phyloP scores from a whole-genome alignment of 2,113 vertebrate genomes.

The Hemibagrus wyckioides region DNA sequence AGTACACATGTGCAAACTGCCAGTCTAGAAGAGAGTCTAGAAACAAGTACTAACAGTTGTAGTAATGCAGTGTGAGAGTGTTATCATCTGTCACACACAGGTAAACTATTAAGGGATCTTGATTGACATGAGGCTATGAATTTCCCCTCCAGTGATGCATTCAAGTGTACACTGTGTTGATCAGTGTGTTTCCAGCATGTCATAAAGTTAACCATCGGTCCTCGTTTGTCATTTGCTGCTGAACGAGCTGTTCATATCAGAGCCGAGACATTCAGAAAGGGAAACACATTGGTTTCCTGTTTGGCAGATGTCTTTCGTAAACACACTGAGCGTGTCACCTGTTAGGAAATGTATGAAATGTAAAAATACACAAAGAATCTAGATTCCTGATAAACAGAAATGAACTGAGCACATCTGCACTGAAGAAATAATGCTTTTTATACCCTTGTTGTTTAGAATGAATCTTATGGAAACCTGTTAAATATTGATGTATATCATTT shows the following conservation, averaged over 20 bases:
- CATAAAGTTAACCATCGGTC: conserved; percentile 2
- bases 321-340: conserved; percentile 24
- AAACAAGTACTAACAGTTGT: too few relatives aligned
- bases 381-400: not conserved
- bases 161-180: not conserved
- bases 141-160: not conserved
- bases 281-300: conserved; percentile 58
- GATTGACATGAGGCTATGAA: not conserved
- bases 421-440: not conserved
- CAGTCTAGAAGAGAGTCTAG: too few relatives aligned
- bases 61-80: too few relatives aligned
- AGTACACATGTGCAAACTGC: too few relatives aligned
- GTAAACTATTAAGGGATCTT: not conserved
- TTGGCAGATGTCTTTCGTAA: conserved; percentile 11
- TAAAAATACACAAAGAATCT: not conserved
- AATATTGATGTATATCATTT: not conserved
- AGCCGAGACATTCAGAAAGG: conserved; percentile 17
- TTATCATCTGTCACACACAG: too few relatives aligned
- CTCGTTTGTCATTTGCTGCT: conserved; percentile 34
- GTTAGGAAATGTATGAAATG: not conserved
- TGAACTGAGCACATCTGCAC: not conserved
- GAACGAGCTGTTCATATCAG: conserved; percentile 33
- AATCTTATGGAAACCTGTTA: not conserved
- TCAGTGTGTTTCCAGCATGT: conserved; percentile 37
- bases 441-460: not conserved